Percentiles rank a stretch among this genome's conserved stretches.
Evolutionary conservation across 2,888 invertebrate genomes (phyloP).

Genomic region (Lysandra bellargus): DNA sequence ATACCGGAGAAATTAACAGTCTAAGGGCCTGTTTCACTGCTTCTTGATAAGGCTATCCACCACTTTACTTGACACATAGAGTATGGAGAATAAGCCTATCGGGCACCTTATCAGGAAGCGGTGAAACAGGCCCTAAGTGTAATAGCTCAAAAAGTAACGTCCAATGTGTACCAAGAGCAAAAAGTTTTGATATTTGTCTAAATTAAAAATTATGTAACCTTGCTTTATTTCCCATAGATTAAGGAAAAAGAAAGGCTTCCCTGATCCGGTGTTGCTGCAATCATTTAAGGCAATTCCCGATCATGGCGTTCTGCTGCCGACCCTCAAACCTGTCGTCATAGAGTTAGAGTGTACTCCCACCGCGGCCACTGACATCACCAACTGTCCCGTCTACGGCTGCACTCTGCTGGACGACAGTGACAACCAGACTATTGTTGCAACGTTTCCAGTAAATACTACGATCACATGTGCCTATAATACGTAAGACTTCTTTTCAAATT

Average conservation of each 20-base stretch:
- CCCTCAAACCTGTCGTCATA: slow-evolving; percentile 54
- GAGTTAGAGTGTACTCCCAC: slow-evolving; percentile 69
- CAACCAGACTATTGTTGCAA: slow-evolving; percentile 70
- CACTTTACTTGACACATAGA: too few species aligned
- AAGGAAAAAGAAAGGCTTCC: slow-evolving; percentile 72
- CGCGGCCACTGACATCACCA: slow-evolving; percentile 64
- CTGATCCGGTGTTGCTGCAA: slow-evolving; percentile 62
- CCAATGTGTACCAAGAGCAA: too few species aligned
- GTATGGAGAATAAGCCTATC: too few species aligned
- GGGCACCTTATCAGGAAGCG: too few species aligned
- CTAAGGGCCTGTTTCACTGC: not conserved
- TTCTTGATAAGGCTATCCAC: too few species aligned
- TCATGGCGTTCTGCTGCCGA: slow-evolving; percentile 60
- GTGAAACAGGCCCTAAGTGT: too few species aligned
- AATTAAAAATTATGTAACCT: not conserved
- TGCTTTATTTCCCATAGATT: slow-evolving; percentile 50
- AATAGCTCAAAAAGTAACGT: too few species aligned
- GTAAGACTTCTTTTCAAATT: slow-evolving; percentile 45
- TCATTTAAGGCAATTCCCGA: slow-evolving; percentile 62
- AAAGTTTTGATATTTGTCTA: not conserved
- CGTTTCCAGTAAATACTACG: slow-evolving; percentile 68
- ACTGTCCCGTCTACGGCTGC: slow-evolving; percentile 68
- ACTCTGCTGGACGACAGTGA: slow-evolving; percentile 69
- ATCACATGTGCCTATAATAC: slow-evolving; percentile 75
- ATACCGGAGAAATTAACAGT: not conserved